These are phyloP conservation scores for Acanthoscelides obtectus DNA, from an alignment of 2,888 invertebrate genomes.

Conservation along the genomic window DNA sequence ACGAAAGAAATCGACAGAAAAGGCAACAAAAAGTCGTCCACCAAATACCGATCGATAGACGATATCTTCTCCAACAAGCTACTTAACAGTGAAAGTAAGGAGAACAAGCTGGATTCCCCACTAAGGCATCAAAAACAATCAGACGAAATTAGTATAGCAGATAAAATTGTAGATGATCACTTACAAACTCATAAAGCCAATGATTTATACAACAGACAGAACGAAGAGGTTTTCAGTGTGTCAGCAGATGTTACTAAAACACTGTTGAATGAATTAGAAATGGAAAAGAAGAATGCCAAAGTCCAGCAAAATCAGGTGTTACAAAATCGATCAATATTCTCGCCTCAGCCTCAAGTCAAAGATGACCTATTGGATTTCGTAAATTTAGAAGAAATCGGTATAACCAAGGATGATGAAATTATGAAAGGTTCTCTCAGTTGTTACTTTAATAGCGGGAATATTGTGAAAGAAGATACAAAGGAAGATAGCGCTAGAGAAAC, in stretches of 20 bases:
- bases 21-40: conserved; percentile 13
- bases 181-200: conserved; percentile 28
- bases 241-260: conserved; percentile 22
- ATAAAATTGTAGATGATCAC: conserved; percentile 41
- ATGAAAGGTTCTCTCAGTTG: conserved; percentile 56
- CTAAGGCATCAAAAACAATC: conserved; percentile 21
- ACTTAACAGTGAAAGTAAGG: conserved; percentile 27
- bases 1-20: conserved; percentile 1
- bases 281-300: conserved; percentile 27
- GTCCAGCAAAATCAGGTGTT: conserved; percentile 32
- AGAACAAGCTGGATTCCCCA: conserved; percentile 29
- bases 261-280: conserved; percentile 22
- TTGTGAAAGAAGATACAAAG: conserved; percentile 73
- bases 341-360: conserved; percentile 60
- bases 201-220: conserved; percentile 21
- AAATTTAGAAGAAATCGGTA: conserved; percentile 56
- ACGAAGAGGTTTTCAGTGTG: conserved; percentile 15
- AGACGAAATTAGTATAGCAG: conserved; percentile 34
- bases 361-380: conserved; percentile 60
- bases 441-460: conserved; percentile 59
- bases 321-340: conserved; percentile 64
- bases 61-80: conserved; percentile 32
- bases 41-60: conserved; percentile 30
- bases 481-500: conserved; percentile 82
- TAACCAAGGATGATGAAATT: conserved; percentile 56